Evolutionary conservation across 1,140 invertebrate species (phyloP), one percentile per base, ranked within the genome.

Genomic region (Drosophila yakuba): DNA sequence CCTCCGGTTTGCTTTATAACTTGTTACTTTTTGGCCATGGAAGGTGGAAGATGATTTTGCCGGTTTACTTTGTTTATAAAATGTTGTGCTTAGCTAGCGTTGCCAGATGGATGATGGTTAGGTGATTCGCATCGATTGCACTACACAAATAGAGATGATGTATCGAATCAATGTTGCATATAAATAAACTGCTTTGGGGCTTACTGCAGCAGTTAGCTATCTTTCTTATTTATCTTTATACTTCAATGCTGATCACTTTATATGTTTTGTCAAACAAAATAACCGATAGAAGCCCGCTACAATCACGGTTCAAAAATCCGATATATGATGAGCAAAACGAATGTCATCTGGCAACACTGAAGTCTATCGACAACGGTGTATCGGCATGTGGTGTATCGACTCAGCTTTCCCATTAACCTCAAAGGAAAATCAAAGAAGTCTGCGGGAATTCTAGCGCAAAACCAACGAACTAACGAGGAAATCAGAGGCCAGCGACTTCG

Each of bases 361-460:
- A 4, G 11, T 12, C 43, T 45, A 45, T 45, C 43, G 17, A 45
- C 15, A 12, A 15, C 10, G 3, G 43, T 44, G 38, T 51, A 57
- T 72, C 45, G 54, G 60, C 68, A 72, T 72, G 68, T 57, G 59
- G 47, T 15, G 43, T n/a, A 17, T 10, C 25, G 25, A 2, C 41
- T 14, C 69, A 60, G 59, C 36, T 1, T 32, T 15, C 50, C 28
- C 15, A 73, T 41, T 78, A 78, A 78, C 76, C 76, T 78, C 71
- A 78, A 77, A 74, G 28, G 56, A 50, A 51, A 36, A 17, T 36
- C 28, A 45, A 58, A 17, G 28, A 17, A 36, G 3, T 63, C 4
- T 25, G 39, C 32, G 50, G 35, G 2, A 58, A 38, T 38, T 59
- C 28, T n/a, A 17, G 10, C 12, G 23, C 14, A 68, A 68, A 71